A percentile compares a stretch with the other conserved stretches of the same genome.
Conservation (phyloP, 2,888 invertebrate species). For the Drosophila parthenogenetica region DNA sequence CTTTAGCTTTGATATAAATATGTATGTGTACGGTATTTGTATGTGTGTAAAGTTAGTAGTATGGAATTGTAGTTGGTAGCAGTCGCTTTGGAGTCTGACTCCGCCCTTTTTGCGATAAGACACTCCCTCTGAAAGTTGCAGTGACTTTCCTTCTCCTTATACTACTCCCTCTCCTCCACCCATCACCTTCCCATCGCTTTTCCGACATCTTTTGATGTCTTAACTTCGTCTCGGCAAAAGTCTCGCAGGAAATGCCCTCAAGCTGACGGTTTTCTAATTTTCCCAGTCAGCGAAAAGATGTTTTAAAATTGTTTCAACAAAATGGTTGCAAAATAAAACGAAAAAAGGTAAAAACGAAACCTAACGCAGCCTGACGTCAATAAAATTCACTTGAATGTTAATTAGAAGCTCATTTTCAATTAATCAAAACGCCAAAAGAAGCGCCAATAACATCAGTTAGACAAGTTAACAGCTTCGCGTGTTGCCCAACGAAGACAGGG, state of each 20-base stretch:
- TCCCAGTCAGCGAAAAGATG: conserved; percentile 5
- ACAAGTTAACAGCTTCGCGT: conserved; percentile 60
- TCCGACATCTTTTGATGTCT: conserved; percentile 64
- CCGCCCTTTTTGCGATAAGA: conserved; percentile 44
- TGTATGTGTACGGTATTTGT: neutral
- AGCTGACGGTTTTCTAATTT: conserved; percentile 34
- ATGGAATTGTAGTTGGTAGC: neutral
- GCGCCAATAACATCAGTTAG: conserved; percentile 45
- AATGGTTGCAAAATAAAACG: neutral
- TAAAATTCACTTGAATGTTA: conserved; percentile 55
- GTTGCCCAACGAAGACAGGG: conserved; percentile 1
- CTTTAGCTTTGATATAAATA: conserved; percentile 35
- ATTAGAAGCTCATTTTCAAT: conserved; percentile 78
- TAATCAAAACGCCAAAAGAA: conserved; percentile 65
- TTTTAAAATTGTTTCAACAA: conserved; percentile 38
- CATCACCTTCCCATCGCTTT: neutral
- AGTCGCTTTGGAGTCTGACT: conserved; percentile 18
- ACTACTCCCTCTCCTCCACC: neutral
- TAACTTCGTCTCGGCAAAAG: conserved; percentile 34
- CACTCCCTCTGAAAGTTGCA: conserved; percentile 43
- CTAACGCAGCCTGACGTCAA: conserved; percentile 33
- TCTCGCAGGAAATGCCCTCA: conserved; percentile 47
- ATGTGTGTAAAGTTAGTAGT: neutral
- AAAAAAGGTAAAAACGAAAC: conserved; percentile 3
- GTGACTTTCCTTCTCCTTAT: neutral